phyloP scores from a whole-genome alignment of 1,140 invertebrate genomes.

The Ditylenchus dipsaci region DNA sequence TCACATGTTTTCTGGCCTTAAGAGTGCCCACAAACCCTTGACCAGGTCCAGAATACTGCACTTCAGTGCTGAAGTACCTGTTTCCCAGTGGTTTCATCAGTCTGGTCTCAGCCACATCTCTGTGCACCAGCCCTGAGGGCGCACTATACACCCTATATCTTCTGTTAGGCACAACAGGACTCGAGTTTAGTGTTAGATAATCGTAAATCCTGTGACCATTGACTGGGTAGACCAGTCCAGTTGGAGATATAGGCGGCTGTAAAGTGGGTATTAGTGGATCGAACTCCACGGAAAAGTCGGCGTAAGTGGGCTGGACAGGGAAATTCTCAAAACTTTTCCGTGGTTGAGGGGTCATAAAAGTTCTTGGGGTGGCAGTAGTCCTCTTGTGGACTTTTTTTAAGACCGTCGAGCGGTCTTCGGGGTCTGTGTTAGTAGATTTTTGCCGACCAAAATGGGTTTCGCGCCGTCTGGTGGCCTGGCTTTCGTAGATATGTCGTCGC shows the following conservation, averaged over 20 bases:
- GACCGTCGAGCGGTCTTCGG: neutral
- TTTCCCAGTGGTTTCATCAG: too few relatives aligned
- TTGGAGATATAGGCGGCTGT: neutral
- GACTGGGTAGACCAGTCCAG: neutral
- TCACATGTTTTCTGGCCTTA: neutral
- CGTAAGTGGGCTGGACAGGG: neutral
- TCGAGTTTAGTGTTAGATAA: too few relatives aligned
- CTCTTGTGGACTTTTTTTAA: neutral
- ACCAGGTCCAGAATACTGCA: too few relatives aligned
- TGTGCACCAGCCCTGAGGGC: too few relatives aligned
- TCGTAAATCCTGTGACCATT: too few relatives aligned
- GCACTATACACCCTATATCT: too few relatives aligned
- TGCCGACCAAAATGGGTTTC: neutral
- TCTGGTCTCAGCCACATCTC: too few relatives aligned
- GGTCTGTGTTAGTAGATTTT: too few relatives aligned
- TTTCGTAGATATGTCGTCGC: conserved; percentile 11
- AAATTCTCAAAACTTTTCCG: neutral
- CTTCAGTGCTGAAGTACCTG: too few relatives aligned
- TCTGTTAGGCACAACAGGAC: too few relatives aligned
- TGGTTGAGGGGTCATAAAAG: neutral
- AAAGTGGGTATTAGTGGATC: neutral
- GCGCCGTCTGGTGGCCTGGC: neutral
- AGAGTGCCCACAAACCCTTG: too few relatives aligned
- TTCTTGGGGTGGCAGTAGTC: neutral
- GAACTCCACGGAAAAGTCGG: neutral